Conservation (phyloP, 1,140 invertebrate species). For the Zophobas morio region DNA sequence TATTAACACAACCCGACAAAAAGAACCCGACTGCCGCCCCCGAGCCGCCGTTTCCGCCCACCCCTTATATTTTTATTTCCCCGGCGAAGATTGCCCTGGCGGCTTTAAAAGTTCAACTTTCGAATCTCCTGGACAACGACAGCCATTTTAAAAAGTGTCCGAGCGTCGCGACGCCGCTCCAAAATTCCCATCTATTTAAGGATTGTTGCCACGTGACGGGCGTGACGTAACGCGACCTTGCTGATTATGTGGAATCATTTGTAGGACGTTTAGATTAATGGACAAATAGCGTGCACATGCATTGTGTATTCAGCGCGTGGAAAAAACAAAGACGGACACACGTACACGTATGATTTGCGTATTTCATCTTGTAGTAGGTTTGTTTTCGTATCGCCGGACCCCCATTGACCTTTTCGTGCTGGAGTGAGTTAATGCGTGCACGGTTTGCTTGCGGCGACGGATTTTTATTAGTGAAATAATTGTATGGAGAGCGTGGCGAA, state of each 20-base stretch:
- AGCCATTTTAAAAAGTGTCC: slow-evolving; percentile 13
- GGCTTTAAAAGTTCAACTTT: slow-evolving; percentile 35
- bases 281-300: slow-evolving; percentile 46
- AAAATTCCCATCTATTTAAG: slow-evolving; percentile 24
- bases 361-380: slow-evolving; percentile 35
- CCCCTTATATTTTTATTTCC: not conserved
- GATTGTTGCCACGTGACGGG: slow-evolving; percentile 14
- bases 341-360: slow-evolving; percentile 33
- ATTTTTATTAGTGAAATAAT: no score
- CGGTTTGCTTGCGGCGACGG: not conserved
- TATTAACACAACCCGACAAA: no score
- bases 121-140: slow-evolving; percentile 21
- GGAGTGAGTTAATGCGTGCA: slow-evolving; percentile 1
- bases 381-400: slow-evolving; percentile 25
- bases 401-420: slow-evolving; percentile 33
- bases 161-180: slow-evolving; percentile 3
- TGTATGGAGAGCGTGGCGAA: no score
- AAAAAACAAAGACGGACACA: slow-evolving; percentile 30
- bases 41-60: no score
- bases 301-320: slow-evolving; percentile 21
- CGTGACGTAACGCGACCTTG: slow-evolving; percentile 53
- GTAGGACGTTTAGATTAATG: slow-evolving; percentile 53
- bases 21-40: no score
- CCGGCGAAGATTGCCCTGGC: not conserved
- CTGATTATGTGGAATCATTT: slow-evolving; percentile 54